Evolutionary conservation across 2,113 vertebrate species (phyloP).

Genomic region (Phrynocephalus versicolor): DNA sequence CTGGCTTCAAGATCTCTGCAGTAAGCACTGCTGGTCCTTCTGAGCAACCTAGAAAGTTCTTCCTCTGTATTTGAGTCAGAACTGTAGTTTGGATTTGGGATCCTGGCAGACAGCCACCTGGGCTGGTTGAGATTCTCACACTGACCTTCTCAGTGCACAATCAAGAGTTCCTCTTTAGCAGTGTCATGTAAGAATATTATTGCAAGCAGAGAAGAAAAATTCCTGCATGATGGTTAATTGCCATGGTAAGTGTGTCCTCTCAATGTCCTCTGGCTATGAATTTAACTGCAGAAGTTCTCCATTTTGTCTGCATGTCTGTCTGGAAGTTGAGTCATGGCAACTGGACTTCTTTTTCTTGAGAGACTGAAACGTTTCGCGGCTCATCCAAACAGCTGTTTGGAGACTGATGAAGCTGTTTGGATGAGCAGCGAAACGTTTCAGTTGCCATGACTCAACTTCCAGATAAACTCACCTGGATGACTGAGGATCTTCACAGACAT

Average conservation of each 20-base stretch:
- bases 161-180: background rate
- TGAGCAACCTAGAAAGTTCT: background rate
- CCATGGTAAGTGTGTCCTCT: background rate
- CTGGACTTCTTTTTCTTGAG: no score
- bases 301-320: background rate
- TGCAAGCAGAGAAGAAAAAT: background rate
- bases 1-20: background rate
- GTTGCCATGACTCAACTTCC: no score
- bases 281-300: background rate
- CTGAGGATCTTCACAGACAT: no score
- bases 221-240: background rate
- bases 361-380: no score
- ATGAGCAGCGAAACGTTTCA: no score
- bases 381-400: no score
- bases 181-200: background rate
- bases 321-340: no score
- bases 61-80: background rate
- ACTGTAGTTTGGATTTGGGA: background rate
- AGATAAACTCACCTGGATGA: no score
- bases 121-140: background rate
- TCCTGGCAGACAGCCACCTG: background rate
- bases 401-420: no score
- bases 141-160: background rate
- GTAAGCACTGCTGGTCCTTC: background rate
- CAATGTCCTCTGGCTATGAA: background rate